Conservation (phyloP, 2,888 invertebrate species). For the Unio pictorum region DNA sequence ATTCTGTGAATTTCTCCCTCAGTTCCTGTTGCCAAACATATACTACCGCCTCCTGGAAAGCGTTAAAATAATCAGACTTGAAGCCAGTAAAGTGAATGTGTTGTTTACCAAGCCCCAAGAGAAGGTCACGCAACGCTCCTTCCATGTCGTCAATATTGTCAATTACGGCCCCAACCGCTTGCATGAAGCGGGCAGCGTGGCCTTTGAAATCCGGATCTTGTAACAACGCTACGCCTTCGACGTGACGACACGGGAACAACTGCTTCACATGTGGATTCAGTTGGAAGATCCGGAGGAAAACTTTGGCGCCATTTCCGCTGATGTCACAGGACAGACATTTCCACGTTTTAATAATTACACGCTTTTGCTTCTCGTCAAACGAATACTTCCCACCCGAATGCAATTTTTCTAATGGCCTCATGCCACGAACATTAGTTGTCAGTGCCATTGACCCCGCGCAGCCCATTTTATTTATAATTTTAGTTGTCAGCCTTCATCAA, state of each 20-base stretch:
- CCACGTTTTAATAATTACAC: constrained; percentile 46
- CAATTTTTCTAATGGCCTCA: too few relatives aligned
- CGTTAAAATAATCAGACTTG: constrained; percentile 52
- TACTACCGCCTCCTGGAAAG: constrained; percentile 51
- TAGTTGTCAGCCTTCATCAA: too few relatives aligned
- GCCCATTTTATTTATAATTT: too few relatives aligned
- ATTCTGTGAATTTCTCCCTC: constrained; percentile 33
- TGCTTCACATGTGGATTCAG: constrained; percentile 50
- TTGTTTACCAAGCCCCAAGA: constrained; percentile 51
- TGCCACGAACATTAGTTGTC: too few relatives aligned
- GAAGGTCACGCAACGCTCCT: constrained; percentile 38
- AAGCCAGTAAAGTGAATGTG: constrained; percentile 56
- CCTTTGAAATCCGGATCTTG: constrained; percentile 44
- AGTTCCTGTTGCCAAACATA: constrained; percentile 47
- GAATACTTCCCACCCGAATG: too few relatives aligned
- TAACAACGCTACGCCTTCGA: constrained; percentile 44
- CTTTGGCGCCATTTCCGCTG: constrained; percentile 43
- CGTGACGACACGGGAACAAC: constrained; percentile 53
- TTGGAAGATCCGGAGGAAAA: constrained; percentile 55
- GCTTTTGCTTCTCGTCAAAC: constrained; percentile 21
- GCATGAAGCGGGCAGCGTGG: constrained; percentile 65
- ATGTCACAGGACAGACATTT: constrained; percentile 41
- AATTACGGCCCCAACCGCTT: constrained; percentile 59
- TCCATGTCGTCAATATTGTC: constrained; percentile 55
- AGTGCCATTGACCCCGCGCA: too few relatives aligned